Evolutionary conservation across 92 coral and sea anemone species (phyloP).

Genomic region (Bergia sp.): DNA sequence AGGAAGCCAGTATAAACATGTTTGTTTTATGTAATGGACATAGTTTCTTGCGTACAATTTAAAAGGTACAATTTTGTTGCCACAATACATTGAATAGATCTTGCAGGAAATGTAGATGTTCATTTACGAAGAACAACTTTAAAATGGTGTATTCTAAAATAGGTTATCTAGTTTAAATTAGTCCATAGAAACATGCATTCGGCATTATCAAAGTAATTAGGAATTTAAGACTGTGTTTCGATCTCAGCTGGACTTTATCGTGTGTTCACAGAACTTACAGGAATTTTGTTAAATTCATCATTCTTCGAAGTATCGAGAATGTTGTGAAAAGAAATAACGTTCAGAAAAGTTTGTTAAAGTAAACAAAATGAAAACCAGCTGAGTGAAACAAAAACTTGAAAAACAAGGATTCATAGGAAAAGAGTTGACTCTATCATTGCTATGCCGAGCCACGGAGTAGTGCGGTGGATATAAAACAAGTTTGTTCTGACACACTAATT

Average conservation of each 20-base stretch:
- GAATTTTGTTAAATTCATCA: neutral
- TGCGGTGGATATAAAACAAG: neutral
- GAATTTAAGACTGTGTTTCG: neutral
- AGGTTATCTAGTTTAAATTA: too few species aligned
- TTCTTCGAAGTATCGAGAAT: neutral
- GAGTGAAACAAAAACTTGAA: neutral
- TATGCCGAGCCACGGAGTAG: neutral
- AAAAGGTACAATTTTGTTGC: neutral
- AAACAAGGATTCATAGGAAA: neutral
- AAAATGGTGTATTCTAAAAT: too few species aligned
- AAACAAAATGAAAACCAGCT: neutral
- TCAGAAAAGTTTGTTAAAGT: neutral
- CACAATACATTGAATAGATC: neutral
- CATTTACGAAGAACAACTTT: too few species aligned
- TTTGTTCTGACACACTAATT: neutral
- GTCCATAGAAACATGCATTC: neutral
- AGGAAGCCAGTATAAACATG: neutral
- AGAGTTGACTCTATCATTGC: neutral
- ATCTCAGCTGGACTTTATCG: neutral
- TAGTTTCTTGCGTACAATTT: neutral
- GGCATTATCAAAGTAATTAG: neutral
- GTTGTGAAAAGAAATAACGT: neutral
- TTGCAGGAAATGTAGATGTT: too few species aligned
- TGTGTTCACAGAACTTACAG: neutral
- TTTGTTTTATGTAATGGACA: neutral